Base-by-base conservation (phyloP, 2,888 invertebrate genomes). In the Lasioglossum leucozonium region DNA sequence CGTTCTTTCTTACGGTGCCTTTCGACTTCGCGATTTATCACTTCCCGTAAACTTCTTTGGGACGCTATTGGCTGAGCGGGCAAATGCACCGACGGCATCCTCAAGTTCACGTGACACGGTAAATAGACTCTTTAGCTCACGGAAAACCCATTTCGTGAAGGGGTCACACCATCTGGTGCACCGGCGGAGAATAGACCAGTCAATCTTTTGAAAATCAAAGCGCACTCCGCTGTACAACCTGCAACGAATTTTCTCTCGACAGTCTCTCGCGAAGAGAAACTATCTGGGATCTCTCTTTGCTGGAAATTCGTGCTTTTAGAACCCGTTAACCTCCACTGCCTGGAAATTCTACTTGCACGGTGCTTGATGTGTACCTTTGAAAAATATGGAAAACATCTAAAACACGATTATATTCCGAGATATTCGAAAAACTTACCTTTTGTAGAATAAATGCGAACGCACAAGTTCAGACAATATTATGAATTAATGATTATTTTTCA, bases 61-160 rank as follows among this genome's bases (percentile, higher is more conserved):
- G n/a, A 69, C 37, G 77, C 22, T 77, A 77, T 77, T 40, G 77
- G 37, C 51, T 69, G 77, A 69, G 26, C 51, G 51, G 26, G 77
- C 26, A 51, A 77, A 67, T 69, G 67, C 37, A 51, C 67, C 34
- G 67, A 77, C 65, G 69, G 65, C 51, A 51, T 77, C 69, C 69
- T 77, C 37, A 67, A 77, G 77, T 77, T 77, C 67, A 77, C 77
- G 77, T 77, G 77, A 77, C 77, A 77, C 67, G 26, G 77, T 69
- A 77, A 77, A 77, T 55, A 69, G 67, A 77, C 69, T 51, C 69
- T 77, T 77, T 51, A 77, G 67, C 51, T 51, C 51, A 69, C 77
- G 77, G 51, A 47, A 51, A 77, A 69, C 37, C 77, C 69, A 77
- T 77, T 77, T 40, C 30, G 37, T 37, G 77, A 77, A 69, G 77